Percentiles rank a stretch among this genome's conserved stretches.
These are phyloP conservation scores for Suncus etruscus DNA, from an alignment of 2,113 vertebrate species.

Conservation along the genomic window DNA sequence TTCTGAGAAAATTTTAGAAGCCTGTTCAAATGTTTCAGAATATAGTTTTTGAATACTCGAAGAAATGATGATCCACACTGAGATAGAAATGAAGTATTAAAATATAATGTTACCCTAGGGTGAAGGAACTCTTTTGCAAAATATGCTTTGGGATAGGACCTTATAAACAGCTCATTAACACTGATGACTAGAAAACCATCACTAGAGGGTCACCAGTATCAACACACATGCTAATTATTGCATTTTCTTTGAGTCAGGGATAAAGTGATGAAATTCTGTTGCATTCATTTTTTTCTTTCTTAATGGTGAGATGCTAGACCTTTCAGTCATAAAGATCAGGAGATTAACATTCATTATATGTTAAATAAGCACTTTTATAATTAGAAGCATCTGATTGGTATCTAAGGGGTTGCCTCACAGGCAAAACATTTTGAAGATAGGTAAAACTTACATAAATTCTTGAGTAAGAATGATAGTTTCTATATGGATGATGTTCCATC, in stretches of 20 bases:
- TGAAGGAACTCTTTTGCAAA: neutral
- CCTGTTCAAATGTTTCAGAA: neutral
- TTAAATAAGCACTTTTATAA: constrained; percentile 52
- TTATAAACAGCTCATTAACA: neutral
- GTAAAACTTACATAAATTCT: neutral
- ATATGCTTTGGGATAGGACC: neutral
- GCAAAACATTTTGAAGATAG: neutral
- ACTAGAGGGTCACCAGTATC: neutral
- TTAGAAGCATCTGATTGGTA: constrained; percentile 34
- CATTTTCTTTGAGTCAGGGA: neutral
- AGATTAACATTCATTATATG: constrained; percentile 34
- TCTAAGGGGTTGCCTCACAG: constrained; percentile 24
- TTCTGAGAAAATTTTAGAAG: neutral
- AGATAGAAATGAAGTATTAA: neutral
- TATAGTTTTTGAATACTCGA: neutral
- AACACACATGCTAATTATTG: constrained; percentile 12
- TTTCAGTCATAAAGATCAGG: constrained; percentile 12
- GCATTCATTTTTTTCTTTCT: neutral
- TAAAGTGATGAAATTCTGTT: neutral
- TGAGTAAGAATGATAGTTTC: neutral
- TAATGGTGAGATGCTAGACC: neutral
- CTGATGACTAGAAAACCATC: neutral
- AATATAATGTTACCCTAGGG: neutral
- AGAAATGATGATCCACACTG: neutral
- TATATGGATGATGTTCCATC: neutral